Evolutionary conservation across 1,140 invertebrate species (phyloP).

Genomic region (Sitobion miscanthi): DNA sequence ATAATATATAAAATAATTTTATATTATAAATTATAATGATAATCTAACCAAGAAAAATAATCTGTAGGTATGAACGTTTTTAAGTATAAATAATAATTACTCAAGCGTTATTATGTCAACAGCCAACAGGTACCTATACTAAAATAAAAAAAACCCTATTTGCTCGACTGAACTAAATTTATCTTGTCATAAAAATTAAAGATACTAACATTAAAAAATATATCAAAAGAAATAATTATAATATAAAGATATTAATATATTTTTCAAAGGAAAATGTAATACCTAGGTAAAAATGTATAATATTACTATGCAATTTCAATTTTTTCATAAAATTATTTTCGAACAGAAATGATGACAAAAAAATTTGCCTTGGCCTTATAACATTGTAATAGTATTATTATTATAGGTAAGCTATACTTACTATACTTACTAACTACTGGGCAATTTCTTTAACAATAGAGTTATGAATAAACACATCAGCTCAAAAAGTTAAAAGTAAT

Average conservation of each 20-base stretch:
- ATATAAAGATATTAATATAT: background rate
- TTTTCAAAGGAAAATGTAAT: background rate
- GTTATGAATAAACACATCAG: too few relatives aligned
- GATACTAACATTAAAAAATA: background rate
- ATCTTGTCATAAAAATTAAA: background rate
- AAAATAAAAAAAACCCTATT: background rate
- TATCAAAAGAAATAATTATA: background rate
- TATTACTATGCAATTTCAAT: background rate
- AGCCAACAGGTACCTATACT: background rate
- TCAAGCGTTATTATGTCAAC: conserved; percentile 8
- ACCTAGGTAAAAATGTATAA: background rate
- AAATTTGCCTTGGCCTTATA: too few relatives aligned
- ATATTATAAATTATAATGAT: background rate
- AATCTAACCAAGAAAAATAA: background rate
- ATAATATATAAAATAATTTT: background rate
- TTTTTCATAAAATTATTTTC: background rate
- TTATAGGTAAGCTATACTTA: too few relatives aligned
- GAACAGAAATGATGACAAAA: background rate
- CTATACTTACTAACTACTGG: too few relatives aligned
- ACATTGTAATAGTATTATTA: too few relatives aligned
- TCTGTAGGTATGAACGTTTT: background rate
- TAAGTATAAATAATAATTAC: background rate
- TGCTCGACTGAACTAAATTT: background rate
- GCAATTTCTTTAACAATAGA: too few relatives aligned
- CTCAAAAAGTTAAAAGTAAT: too few relatives aligned